Base-by-base conservation (phyloP, 2,113 vertebrate species). In the Gavialis gangeticus region DNA sequence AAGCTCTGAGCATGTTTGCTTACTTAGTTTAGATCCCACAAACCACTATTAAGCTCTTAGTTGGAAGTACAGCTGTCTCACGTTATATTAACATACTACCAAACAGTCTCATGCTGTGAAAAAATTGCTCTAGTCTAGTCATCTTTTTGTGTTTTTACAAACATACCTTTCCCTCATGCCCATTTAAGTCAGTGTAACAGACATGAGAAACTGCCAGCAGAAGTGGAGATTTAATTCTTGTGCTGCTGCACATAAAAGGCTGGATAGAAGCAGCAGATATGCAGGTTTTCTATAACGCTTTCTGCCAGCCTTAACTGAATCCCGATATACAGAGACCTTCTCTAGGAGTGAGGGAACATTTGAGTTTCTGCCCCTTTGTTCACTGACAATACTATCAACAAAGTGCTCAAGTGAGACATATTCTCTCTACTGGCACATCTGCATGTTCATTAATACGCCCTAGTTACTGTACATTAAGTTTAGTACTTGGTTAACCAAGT, bases 11-110 rank as follows among this genome's bases (percentile, higher is more conserved):
- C 82, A 10, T 16, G 10, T 34, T 69, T 3, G 28, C 37, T 63
- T 34, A 14, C 56, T 82, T 34, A 1, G 17, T 25, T 4, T 24
- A 60, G 54, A 24, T n/a, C 21, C 4, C 4, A 34, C 24, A 66
- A 60, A 21, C 75, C 30, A 71, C 78, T 62, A 3, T 28, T 21
- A 0, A 88, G 67, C 79, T 71, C 71, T 34, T 75, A 77, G 84
- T 16, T 46, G 81, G 79, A 80, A 80, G 88, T 16, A 67, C 75
- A 91, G 79, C 66, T 81, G 64, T 75, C 84, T 95, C 55, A 1
- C 21, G 62, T 87, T 66, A 1, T 3, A 21, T 46, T 75, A 82
- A 87, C 84, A 57, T 3, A 2, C 92, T 90, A 91, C 64, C 89
- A 62, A 30, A 62, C 1, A 66, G 16, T 80, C 57, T 76, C 0